Evolutionary conservation across 1,140 invertebrate species (phyloP).

Genomic region (Panonychus citri): DNA sequence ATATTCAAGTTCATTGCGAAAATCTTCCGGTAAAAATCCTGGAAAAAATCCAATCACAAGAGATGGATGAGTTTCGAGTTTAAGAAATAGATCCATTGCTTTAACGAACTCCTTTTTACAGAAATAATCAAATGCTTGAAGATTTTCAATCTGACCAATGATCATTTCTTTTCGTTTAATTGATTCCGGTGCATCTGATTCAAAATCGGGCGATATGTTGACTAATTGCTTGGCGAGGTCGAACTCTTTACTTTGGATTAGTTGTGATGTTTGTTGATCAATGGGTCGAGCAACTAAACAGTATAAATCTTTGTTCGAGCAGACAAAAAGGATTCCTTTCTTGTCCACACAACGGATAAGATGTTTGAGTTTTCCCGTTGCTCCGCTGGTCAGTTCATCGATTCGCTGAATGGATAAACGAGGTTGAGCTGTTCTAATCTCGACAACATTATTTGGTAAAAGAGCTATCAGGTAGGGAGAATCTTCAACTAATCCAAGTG

Average conservation of each 20-base stretch:
- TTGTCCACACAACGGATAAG: slow-evolving; percentile 7
- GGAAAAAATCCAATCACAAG: slow-evolving; percentile 85
- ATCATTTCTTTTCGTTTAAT: slow-evolving; percentile 43
- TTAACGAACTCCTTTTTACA: slow-evolving; percentile 59
- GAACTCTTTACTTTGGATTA: slow-evolving; percentile 71
- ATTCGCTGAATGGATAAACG: slow-evolving; percentile 48
- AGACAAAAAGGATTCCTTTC: slow-evolving; percentile 51
- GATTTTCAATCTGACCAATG: slow-evolving; percentile 61
- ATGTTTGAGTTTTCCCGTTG: slow-evolving; percentile 1
- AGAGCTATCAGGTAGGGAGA: slow-evolving; percentile 67
- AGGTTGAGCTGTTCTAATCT: slow-evolving; percentile 51
- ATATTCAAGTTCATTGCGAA: slow-evolving; percentile 30
- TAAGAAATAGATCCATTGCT: slow-evolving; percentile 71
- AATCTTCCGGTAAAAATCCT: slow-evolving; percentile 48
- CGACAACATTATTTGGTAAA: slow-evolving; percentile 37
- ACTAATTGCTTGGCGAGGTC: slow-evolving; percentile 73
- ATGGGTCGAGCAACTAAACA: slow-evolving; percentile 50
- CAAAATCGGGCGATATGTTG: slow-evolving; percentile 25
- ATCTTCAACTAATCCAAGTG: slow-evolving; percentile 35
- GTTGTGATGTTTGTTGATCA: slow-evolving; percentile 48
- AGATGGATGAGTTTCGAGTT: slow-evolving; percentile 68
- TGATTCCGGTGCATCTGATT: not conserved
- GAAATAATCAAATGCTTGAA: slow-evolving; percentile 74
- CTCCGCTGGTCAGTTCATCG: slow-evolving; percentile 22
- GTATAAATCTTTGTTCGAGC: slow-evolving; percentile 66